Base-by-base conservation (phyloP, 2,888 invertebrate genomes). In the Hipparchia sbordonii region DNA sequence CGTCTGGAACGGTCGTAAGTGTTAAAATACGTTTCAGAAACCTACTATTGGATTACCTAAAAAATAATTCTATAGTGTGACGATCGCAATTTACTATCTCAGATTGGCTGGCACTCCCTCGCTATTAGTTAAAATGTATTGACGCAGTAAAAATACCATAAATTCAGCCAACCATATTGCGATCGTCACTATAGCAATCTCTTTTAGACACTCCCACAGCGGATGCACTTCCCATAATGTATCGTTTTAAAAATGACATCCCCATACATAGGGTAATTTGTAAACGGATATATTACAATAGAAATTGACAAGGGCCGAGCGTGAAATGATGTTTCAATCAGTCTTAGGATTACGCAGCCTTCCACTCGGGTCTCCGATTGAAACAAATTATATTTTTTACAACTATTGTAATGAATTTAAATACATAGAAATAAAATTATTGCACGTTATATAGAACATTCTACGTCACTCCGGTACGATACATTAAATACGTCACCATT, bases 381-480 rank as follows among this genome's bases (percentile, higher is more conserved):
- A 87, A 89, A 89, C 87, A 84, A 87, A 85, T 81, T 81, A 85
- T 83, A 81, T 81, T 86, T 69, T 87, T 85, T 83, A 87, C 7
- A 85, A 88, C 83, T 85, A 87, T 85, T 87, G 84, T 87, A 87
- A 85, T 87, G 87, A 86, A 84, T 87, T 86, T 51, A 52, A 89
- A 85, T 86, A 90, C 84, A 90, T 86, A 88, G 86, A 51, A 90
- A 90, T 86, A 88, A 87, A 46, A 89, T 91, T 93, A 93, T 93
- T 93, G 92, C 93, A 93, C 92, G 81, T 84, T 87, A 87, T 74
- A 77, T 71, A 87, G 84, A 85, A 70, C 87, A 10, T 46, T 82
- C 83, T 82, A 86, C 82, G 85, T 87, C 78, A 82, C 80, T 80
- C 13, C 9, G 46, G 63, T 13, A 48, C 2, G 48, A 48, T 63